Base-by-base conservation (phyloP, 2,888 invertebrate genomes). In the Leistus spinibarbis region DNA sequence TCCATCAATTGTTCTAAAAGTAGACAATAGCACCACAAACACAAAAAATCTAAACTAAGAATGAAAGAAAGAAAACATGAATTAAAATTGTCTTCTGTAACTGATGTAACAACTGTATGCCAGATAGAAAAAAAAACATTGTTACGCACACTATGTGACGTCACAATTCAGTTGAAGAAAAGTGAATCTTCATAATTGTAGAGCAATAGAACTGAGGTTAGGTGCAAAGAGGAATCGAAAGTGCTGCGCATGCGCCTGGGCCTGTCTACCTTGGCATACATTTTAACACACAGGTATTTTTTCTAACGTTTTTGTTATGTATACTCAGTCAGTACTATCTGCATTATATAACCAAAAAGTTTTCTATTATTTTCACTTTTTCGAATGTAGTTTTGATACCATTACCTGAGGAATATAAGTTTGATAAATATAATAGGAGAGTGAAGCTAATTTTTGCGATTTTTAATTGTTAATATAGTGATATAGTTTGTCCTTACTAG, bases 311-410 rank as follows among this genome's bases (percentile, higher is more conserved):
- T 40, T 84, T 82, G 82, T 84, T 84, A 84, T 84, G 83, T 82
- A 82, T 65, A 64, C 80, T 40, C 40, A 40, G 40, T 40, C 40
- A 83, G 82, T 81, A 82, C 82, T 82, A 79, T 81, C 80, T 79
- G 81, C 65, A 81, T 85, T 85, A 85, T 85, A 84, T 85, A 85
- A 85, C 83, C 53, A 79, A 81, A 40, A 80, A 80, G 82, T 85
- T 85, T 85, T 84, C 84, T 85, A 85, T 84, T 85, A 83, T 85
- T 85, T 85, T 85, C 85, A 85, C 85, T 85, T 85, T 84, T 84
- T 10, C 82, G 73, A 73, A 66, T 16, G n/a, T 22, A 67, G 62
- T 73, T 67, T 73, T 67, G 73, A 67, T 65, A 56, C 60, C 60
- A 60, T n/a, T 19, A 19, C 56, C n/a, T 2, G 16, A 9, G 13